Evolutionary conservation across 2,797 vertebrate genomes (phyloP).

Genomic region (Phataginus tetradactyla): DNA sequence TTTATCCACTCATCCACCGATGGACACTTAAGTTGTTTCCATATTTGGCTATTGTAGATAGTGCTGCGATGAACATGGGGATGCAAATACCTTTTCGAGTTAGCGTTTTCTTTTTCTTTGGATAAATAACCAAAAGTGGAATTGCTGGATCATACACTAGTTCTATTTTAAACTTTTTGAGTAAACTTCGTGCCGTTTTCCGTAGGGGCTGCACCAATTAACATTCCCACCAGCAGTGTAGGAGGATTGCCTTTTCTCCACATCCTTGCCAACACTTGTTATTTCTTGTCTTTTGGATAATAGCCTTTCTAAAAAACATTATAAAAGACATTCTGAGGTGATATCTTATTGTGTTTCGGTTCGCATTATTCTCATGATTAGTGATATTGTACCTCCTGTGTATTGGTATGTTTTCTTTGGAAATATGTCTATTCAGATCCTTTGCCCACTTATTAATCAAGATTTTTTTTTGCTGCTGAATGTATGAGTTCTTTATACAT

Average conservation of each 20-base stretch:
- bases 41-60: background rate
- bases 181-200: background rate
- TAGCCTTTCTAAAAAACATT: background rate
- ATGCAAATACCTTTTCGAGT: background rate
- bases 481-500: background rate
- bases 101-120: background rate
- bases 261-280: background rate
- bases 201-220: background rate
- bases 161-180: background rate
- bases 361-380: background rate
- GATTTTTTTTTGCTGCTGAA: background rate
- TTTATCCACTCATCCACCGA: background rate
- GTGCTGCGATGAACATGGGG: background rate
- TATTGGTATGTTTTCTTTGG: background rate
- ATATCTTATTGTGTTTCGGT: background rate
- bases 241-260: background rate
- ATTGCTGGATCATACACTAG: background rate
- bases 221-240: background rate
- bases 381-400: background rate
- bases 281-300: background rate
- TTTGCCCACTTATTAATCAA: background rate
- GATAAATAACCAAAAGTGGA: background rate
- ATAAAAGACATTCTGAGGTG: no score
- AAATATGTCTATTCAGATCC: background rate
- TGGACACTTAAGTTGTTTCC: background rate